phyloP scores from a whole-genome alignment of 2,888 invertebrate genomes.

The Shargacucullia verbasci region DNA sequence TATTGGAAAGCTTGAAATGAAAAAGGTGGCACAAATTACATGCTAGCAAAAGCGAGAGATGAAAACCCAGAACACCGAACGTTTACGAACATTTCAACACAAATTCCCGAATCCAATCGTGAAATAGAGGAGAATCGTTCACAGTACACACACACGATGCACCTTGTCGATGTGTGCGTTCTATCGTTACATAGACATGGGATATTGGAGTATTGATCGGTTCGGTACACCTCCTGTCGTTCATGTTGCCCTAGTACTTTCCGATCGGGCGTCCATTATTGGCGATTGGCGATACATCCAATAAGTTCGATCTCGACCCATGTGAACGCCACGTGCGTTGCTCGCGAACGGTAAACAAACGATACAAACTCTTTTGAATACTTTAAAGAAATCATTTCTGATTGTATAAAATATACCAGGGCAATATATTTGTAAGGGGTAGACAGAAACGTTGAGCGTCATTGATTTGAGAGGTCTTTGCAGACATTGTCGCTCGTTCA shows the following conservation, averaged over 20 bases:
- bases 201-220: constrained; percentile 48
- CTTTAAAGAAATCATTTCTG: neutral
- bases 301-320: constrained; percentile 23
- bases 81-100: constrained; percentile 5
- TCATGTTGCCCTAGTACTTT: constrained; percentile 45
- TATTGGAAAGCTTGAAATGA: too few species aligned
- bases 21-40: too few species aligned
- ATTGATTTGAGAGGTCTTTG: too few species aligned
- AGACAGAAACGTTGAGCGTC: too few species aligned
- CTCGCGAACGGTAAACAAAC: constrained; percentile 23
- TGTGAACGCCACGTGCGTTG: constrained; percentile 5
- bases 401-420: neutral
- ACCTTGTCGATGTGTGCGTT: constrained; percentile 28
- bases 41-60: neutral
- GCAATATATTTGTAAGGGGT: too few species aligned
- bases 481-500: too few species aligned
- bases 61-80: constrained; percentile 5
- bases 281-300: constrained; percentile 41
- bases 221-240: constrained; percentile 46
- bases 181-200: constrained; percentile 35
- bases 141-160: constrained; percentile 32
- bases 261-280: constrained; percentile 34
- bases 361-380: neutral
- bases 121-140: constrained; percentile 27
- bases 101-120: constrained; percentile 17